Evolutionary conservation across 2,113 vertebrate species (phyloP).

Genomic region (Gallinago undulata): DNA sequence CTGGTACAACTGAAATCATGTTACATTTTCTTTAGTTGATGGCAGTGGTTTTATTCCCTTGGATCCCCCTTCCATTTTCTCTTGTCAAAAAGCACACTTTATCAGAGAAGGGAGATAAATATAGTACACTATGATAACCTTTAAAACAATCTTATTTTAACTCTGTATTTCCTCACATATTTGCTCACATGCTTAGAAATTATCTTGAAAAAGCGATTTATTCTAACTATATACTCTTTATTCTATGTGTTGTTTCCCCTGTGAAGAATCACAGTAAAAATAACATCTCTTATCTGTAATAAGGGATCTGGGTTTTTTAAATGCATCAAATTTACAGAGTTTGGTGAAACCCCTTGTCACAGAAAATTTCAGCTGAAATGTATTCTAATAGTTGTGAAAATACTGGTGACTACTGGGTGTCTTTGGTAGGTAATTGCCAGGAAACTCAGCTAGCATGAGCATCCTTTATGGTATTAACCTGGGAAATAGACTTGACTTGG

Average conservation of each 20-base stretch:
- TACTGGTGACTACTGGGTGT: neutral
- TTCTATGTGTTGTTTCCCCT: neutral
- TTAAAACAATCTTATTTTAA: neutral
- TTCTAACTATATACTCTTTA: neutral
- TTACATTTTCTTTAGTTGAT: neutral
- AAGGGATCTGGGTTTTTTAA: neutral
- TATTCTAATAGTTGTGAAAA: neutral
- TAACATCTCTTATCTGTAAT: neutral
- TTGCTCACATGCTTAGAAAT: neutral
- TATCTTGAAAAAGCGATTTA: neutral
- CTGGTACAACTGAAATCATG: neutral
- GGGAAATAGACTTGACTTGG: neutral
- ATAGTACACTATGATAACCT: neutral
- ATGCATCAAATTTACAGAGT: neutral
- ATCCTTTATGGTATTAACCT: neutral
- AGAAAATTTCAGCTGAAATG: neutral
- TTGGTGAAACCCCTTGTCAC: neutral
- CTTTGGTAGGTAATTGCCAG: neutral
- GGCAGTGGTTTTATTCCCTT: neutral
- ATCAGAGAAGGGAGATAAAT: neutral
- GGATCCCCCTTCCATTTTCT: neutral
- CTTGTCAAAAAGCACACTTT: neutral
- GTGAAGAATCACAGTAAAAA: neutral
- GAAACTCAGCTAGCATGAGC: neutral
- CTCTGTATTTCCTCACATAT: neutral